Evolutionary conservation across 2,797 vertebrate species (phyloP).

Genomic region (Hafferia zeledoni): DNA sequence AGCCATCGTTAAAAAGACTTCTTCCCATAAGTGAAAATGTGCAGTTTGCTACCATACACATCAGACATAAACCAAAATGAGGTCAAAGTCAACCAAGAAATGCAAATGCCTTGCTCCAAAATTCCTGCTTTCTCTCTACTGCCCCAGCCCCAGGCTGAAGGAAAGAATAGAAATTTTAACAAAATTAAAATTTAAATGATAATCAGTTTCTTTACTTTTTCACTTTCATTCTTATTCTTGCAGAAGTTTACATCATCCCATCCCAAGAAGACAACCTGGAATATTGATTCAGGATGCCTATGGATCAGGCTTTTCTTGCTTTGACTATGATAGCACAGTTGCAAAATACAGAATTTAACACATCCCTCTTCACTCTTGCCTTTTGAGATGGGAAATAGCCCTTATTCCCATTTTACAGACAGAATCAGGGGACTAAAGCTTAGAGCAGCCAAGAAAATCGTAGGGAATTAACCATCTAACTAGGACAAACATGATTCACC

Average conservation of each 20-base stretch:
- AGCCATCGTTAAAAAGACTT: slow-evolving; percentile 1
- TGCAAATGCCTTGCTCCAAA: neutral
- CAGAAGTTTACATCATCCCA: neutral
- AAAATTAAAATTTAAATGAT: neutral
- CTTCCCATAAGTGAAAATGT: slow-evolving; percentile 37
- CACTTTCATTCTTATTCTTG: neutral
- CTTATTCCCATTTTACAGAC: neutral
- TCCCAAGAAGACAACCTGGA: neutral
- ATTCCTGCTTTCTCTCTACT: neutral
- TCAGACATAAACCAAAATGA: slow-evolving; percentile 36
- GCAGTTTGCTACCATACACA: slow-evolving; percentile 19
- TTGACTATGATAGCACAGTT: neutral
- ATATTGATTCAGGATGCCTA: neutral
- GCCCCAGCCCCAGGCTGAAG: neutral
- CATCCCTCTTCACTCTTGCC: neutral
- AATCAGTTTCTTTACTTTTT: neutral
- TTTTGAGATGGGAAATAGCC: neutral
- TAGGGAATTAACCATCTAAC: neutral
- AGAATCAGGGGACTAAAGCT: neutral
- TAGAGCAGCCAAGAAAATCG: neutral
- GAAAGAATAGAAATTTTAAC: neutral
- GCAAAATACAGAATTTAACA: neutral
- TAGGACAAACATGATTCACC: neutral
- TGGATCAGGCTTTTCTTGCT: neutral
- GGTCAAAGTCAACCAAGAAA: slow-evolving; percentile 38